Percentiles rank a stretch among this genome's conserved stretches.
Conservation (phyloP, 1,140 invertebrate genomes). For the Meloidogyne exigua region DNA sequence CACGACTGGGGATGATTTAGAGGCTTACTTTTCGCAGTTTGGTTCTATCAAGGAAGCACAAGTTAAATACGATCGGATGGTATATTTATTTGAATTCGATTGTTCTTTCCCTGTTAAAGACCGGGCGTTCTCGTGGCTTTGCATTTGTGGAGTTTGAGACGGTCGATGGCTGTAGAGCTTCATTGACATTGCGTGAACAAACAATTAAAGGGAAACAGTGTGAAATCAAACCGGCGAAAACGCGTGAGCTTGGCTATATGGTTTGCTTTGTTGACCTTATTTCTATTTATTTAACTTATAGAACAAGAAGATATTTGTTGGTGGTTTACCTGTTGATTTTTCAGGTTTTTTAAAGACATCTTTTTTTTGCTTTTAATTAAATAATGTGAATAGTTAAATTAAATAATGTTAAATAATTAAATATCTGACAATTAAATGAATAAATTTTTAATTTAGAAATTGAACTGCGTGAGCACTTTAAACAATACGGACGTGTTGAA, state of each 20-base stretch:
- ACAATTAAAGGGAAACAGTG: constrained; percentile 58
- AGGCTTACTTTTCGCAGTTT: constrained; percentile 53
- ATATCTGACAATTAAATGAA: too few relatives aligned
- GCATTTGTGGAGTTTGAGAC: constrained; percentile 63
- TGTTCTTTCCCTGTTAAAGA: not conserved
- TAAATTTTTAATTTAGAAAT: constrained; percentile 43
- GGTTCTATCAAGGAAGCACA: constrained; percentile 61
- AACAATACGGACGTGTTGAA: constrained; percentile 56
- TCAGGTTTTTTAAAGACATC: constrained; percentile 41
- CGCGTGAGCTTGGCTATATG: constrained; percentile 46
- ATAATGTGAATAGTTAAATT: too few relatives aligned
- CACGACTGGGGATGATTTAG: constrained; percentile 58
- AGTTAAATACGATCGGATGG: constrained; percentile 61
- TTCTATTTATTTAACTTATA: constrained; percentile 2
- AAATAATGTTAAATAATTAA: too few relatives aligned
- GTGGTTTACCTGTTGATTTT: constrained; percentile 58
- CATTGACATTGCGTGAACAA: constrained; percentile 58
- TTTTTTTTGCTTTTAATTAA: too few relatives aligned
- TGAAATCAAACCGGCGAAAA: constrained; percentile 63
- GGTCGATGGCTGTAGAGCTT: constrained; percentile 55
- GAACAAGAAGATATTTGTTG: constrained; percentile 64
- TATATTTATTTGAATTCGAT: not conserved
- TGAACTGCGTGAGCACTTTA: constrained; percentile 60
- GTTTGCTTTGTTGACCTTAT: not conserved
- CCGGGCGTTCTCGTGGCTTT: constrained; percentile 56